Base-by-base conservation (phyloP, 2,888 invertebrate species). In the Andricus curvator region DNA sequence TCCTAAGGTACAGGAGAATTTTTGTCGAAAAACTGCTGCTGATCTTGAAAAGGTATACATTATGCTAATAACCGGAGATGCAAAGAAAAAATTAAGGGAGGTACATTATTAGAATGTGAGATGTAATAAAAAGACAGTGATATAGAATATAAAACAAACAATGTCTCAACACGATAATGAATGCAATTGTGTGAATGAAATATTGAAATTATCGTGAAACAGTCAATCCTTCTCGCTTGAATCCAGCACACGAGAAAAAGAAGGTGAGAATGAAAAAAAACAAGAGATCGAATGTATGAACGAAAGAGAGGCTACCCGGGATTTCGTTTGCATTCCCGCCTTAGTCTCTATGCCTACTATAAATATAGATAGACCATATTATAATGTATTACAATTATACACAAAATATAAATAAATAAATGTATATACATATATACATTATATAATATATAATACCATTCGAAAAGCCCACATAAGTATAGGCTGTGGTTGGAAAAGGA, bases 291-390 rank as follows among this genome's bases (percentile, higher is more conserved):
- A 44, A 78, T 70, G 29, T 65, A 44, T 74, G 74, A 68, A 48
- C 70, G 67, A 79, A 68, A 65, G 62, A 79, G 81, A 86, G 86
- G 85, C 88, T 85, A 88, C 79, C 82, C 84, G 87, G 86, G 87
- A 86, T 85, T 88, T 87, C 86, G 84, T 86, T 87, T 85, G 87
- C 87, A 85, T 88, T 88, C 88, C 89, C 88, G 88, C 88, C 88
- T 88, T 88, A 89, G 88, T 90, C 88, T 89, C 87, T 88, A 88
- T 87, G 90, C 90, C 89, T 90, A 90, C 85, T 87, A 89, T 84
- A 87, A 88, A 89, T 91, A 90, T 91, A 90, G 89, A 90, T 91
- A 90, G 90, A 89, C 86, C 88, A 87, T 89, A 88, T 87, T 90
- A 89, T 87, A 88, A 85, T 88, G 86, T 85, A 86, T 87, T 85